Conservation (phyloP, 2,113 vertebrate species). For the Telmatochromis bifrenatus region DNA sequence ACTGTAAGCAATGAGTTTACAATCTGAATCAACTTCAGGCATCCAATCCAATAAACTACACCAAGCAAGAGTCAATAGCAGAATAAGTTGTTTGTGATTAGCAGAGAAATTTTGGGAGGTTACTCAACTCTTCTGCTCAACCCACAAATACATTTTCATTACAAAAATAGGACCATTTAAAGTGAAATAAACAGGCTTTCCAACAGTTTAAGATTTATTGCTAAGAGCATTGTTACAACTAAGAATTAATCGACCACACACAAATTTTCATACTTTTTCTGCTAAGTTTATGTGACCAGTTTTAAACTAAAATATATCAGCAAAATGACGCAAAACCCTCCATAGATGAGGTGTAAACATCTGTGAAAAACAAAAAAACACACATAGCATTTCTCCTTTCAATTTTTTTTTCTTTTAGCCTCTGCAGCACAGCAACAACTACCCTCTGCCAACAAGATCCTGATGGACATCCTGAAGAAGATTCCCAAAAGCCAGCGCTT, state of each 20-base stretch:
- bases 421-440: neutral
- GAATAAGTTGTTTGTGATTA: neutral
- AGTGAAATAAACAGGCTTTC: neutral
- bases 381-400: neutral
- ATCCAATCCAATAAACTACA: neutral
- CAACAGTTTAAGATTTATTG: neutral
- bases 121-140: neutral
- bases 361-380: neutral
- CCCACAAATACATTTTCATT: neutral
- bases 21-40: neutral
- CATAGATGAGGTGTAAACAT: neutral
- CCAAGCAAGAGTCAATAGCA: neutral
- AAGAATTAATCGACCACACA: neutral
- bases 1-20: neutral
- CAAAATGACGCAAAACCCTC: neutral
- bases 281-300: neutral
- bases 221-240: neutral
- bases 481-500: constrained; percentile 32
- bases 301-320: neutral
- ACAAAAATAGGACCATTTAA: neutral
- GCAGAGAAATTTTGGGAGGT: neutral
- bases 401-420: neutral
- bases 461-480: constrained; percentile 55
- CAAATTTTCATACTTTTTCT: neutral
- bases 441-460: constrained; percentile 8